Evolutionary conservation across 2,888 invertebrate genomes (phyloP).

Genomic region (Allygus modestus): DNA sequence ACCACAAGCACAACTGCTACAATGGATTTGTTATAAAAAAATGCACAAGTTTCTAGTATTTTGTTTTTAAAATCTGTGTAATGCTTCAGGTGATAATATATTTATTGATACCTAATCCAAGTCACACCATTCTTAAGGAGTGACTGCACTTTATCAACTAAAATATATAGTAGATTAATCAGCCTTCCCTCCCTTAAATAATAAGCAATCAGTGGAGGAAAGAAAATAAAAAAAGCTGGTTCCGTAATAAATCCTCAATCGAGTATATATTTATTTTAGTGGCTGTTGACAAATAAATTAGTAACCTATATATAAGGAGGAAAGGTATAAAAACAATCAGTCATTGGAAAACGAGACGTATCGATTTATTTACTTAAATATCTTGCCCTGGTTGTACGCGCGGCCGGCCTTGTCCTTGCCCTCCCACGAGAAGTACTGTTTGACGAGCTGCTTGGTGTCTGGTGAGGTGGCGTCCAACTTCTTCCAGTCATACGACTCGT

Average conservation of each 20-base stretch:
- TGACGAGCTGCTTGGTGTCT: conserved; percentile 91
- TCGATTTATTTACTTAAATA: conserved; percentile 89
- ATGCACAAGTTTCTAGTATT: no score
- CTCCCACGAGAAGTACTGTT: conserved; percentile 94
- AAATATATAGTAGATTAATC: no score
- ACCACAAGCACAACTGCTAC: no score
- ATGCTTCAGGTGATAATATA: no score
- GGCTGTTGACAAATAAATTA: conserved; percentile 34
- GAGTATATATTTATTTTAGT: conserved; percentile 37
- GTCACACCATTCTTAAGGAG: no score
- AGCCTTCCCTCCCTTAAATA: no score
- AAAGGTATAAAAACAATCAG: conserved; percentile 61
- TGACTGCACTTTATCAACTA: no score
- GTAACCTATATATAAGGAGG: conserved; percentile 3
- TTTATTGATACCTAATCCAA: no score
- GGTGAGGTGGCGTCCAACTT: conserved; percentile 90
- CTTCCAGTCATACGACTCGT: conserved; percentile 97
- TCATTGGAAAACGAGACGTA: conserved; percentile 46
- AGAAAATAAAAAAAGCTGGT: background rate
- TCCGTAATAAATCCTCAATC: conserved; percentile 19
- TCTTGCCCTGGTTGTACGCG: conserved; percentile 98
- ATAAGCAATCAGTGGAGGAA: no score
- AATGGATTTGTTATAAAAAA: no score
- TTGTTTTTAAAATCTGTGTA: no score
- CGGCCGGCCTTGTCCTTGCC: conserved; percentile 92